Evolutionary conservation across 2,113 vertebrate genomes (phyloP).

Genomic region (Jacana jacana): DNA sequence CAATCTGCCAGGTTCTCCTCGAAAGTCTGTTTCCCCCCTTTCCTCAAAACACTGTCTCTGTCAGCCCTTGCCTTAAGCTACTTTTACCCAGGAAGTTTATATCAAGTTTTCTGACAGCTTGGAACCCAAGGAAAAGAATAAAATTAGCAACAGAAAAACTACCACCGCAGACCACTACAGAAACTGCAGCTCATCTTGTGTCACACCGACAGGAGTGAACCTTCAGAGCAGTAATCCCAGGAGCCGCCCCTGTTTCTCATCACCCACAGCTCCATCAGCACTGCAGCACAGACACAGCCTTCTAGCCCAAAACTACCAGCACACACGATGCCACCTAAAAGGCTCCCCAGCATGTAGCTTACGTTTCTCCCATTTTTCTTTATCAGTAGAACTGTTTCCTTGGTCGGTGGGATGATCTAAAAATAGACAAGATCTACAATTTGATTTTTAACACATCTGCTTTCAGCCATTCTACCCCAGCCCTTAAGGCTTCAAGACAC

Average conservation of each 20-base stretch:
- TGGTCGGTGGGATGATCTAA: neutral
- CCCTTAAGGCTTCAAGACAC: neutral
- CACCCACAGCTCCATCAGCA: neutral
- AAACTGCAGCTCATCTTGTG: conserved; percentile 5
- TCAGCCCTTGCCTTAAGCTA: conserved; percentile 32
- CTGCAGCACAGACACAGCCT: neutral
- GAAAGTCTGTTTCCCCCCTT: neutral
- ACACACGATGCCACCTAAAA: neutral
- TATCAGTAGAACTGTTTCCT: neutral
- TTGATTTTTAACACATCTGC: neutral
- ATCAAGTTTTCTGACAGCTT: conserved; percentile 11
- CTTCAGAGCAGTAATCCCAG: neutral
- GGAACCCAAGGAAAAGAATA: neutral
- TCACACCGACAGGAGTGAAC: neutral
- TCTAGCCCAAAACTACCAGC: neutral
- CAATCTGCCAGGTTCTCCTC: neutral
- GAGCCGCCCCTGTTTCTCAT: neutral
- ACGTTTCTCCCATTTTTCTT: neutral
- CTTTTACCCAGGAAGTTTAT: conserved; percentile 32
- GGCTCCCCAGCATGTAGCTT: neutral
- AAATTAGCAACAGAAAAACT: conserved; percentile 7
- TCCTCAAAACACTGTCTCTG: conserved; percentile 35
- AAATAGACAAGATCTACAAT: neutral
- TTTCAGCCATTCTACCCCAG: neutral
- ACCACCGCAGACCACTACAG: neutral